Conservation (phyloP, 2,888 invertebrate species). For the Nomada goodeniana region DNA sequence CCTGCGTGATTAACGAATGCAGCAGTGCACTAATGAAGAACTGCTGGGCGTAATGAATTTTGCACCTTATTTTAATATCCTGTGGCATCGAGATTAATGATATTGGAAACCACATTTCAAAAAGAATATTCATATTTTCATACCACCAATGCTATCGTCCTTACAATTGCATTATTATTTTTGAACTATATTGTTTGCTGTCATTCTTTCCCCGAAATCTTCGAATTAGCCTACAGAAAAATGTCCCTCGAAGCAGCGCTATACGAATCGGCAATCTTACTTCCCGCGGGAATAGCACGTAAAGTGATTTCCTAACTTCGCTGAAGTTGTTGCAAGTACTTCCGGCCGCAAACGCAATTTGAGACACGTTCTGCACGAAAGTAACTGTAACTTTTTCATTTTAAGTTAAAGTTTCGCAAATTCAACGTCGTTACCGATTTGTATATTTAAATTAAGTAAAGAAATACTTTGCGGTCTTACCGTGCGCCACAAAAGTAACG, state of each 20-base stretch:
- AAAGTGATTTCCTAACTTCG: slow-evolving; percentile 22
- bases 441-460: slow-evolving; percentile 17
- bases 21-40: too few relatives aligned
- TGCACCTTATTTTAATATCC: too few relatives aligned
- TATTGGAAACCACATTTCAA: too few relatives aligned
- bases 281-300: background rate
- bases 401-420: slow-evolving; percentile 23
- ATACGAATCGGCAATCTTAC: slow-evolving; percentile 1
- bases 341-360: slow-evolving; percentile 16
- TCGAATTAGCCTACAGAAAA: background rate
- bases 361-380: background rate
- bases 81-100: too few relatives aligned
- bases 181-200: too few relatives aligned
- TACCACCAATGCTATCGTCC: too few relatives aligned
- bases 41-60: too few relatives aligned
- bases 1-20: too few relatives aligned
- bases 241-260: background rate
- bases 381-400: slow-evolving; percentile 42
- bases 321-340: slow-evolving; percentile 17
- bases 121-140: too few relatives aligned
- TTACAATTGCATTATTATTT: too few relatives aligned
- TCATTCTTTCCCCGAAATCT: background rate
- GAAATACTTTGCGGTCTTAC: background rate
- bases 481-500: background rate
- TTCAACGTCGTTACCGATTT: slow-evolving; percentile 27